Percentiles rank a stretch among this genome's conserved stretches.
Evolutionary conservation across 1,140 invertebrate genomes (phyloP).

Genomic region (Probaryconus sp.): DNA sequence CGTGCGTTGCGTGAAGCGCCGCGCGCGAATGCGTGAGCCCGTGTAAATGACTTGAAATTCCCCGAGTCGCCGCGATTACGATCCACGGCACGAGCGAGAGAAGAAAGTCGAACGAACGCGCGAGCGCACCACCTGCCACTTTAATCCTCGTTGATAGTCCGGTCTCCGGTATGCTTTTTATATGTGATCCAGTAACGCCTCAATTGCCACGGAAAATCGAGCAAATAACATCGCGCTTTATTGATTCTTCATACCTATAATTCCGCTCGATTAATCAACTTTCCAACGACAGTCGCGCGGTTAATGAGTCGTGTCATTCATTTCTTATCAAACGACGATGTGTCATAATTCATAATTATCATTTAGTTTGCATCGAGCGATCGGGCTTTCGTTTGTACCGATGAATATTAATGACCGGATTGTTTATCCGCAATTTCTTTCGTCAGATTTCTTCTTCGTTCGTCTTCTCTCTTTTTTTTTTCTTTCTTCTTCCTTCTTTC

Average conservation of each 20-base stretch:
- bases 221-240: slow-evolving; percentile 26
- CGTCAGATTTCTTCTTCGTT: neutral
- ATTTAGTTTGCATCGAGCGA: slow-evolving; percentile 5
- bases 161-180: slow-evolving; percentile 22
- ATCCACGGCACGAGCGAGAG: slow-evolving; percentile 17
- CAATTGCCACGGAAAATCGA: slow-evolving; percentile 13
- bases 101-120: slow-evolving; percentile 7
- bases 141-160: neutral
- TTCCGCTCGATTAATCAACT: slow-evolving; percentile 50
- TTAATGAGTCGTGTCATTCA: slow-evolving; percentile 57
- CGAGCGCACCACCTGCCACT: slow-evolving; percentile 36
- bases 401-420: slow-evolving; percentile 32
- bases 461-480: too few species aligned
- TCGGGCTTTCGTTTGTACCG: slow-evolving; percentile 1
- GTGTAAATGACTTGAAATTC: slow-evolving; percentile 27
- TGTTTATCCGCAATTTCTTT: neutral
- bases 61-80: slow-evolving; percentile 6
- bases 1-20: slow-evolving; percentile 26
- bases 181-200: slow-evolving; percentile 10
- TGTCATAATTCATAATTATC: slow-evolving; percentile 58
- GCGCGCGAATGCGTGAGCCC: slow-evolving; percentile 3
- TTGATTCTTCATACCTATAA: slow-evolving; percentile 34
- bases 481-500: too few species aligned
- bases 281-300: slow-evolving; percentile 4
- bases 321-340: slow-evolving; percentile 46